These are phyloP conservation scores for Cheilosia scutellata DNA, from an alignment of 2,888 invertebrate genomes.

Conservation along the genomic window DNA sequence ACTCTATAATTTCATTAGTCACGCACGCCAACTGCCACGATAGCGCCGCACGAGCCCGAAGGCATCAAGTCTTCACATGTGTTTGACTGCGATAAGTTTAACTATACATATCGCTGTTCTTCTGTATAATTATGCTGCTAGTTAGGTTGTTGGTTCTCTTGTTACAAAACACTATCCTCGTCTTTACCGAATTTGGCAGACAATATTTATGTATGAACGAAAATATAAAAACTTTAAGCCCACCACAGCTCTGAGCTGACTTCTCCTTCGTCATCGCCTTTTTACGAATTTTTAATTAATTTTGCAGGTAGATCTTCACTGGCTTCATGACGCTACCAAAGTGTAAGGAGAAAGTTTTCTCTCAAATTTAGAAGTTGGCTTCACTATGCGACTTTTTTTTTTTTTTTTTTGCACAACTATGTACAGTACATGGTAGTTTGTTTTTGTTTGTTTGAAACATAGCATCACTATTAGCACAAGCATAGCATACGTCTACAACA, in stretches of 20 bases:
- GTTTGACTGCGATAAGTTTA: not conserved
- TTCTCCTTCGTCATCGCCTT: not conserved
- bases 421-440: not conserved
- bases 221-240: not conserved
- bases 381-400: not conserved
- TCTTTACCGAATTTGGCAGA: not conserved
- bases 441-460: not conserved
- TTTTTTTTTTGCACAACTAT: not conserved
- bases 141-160: not conserved
- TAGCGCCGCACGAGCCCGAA: not conserved
- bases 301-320: not conserved
- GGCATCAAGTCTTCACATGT: not conserved
- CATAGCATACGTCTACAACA: not conserved
- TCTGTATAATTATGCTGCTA: too few species aligned
- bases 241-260: not conserved
- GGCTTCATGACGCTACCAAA: not conserved
- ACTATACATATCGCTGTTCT: too few species aligned
- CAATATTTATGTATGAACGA: not conserved
- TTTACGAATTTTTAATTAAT: not conserved
- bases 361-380: not conserved
- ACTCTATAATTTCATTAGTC: too few species aligned
- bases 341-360: slow-evolving; percentile 1
- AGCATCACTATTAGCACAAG: not conserved
- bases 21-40: too few species aligned
- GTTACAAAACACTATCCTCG: not conserved